Evolutionary conservation across 2,113 vertebrate species (phyloP), one percentile per base, ranked within the genome.

Genomic region (Mandrillus leucophaeus): DNA sequence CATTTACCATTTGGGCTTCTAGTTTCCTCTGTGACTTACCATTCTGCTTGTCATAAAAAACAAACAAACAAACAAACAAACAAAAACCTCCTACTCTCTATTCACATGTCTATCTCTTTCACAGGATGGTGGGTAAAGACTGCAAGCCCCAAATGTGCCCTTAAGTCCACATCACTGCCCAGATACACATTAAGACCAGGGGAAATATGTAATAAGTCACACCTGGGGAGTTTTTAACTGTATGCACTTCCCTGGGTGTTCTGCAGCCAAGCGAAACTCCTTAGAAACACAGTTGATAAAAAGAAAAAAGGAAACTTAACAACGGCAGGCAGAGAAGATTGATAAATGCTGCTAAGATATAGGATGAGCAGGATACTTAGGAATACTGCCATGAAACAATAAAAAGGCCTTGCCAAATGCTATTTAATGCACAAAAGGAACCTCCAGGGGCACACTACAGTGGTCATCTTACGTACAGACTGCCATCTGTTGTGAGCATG

Each of bases 301-400:
- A 87, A 40, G 23, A 55, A 14, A 17, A 48, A 72, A 84, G 83
- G 38, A 66, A 84, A 38, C 8, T 27, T 22, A 81, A 48, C 16
- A 81, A 61, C 9, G 40, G 10, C 13, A 88, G 52, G n/a, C 12
- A 68, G 55, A 78, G 40, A 48, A 93, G 25, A 82, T 82, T 93
- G 25, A 68, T 30, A 89, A 91, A 80, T 88, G 48, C 35, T 93
- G 84, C 22, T 85, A 92, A 84, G 64, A 80, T 40, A 52, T 16
- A 32, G 66, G 66, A 57, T 40, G 81, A 95, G 6, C 20, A 38
- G 55, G 22, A 32, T 38, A 2, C 30, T 55, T 8, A 52, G 45
- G 43, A 35, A 64, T 10, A 83, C 3, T 14, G 35, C n/a, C 17
- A 3, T 25, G 40, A 70, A 87, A 55, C 1, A 35, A 25, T 25